Base-by-base conservation (phyloP, 2,888 invertebrate genomes). In the Dasypolia templi region DNA sequence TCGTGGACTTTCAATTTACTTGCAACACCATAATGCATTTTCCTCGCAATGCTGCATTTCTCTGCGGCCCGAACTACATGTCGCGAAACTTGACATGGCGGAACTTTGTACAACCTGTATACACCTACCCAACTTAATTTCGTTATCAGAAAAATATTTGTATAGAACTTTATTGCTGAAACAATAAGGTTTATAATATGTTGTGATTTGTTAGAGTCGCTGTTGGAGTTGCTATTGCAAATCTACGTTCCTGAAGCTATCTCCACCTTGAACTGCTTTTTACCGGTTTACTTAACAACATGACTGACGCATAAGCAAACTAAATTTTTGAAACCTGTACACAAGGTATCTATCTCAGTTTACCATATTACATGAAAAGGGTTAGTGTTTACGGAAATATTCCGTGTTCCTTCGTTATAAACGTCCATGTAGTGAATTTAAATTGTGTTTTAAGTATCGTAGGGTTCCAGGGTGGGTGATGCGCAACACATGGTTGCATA, bases 171-270 rank as follows among this genome's bases (percentile, higher is more conserved):
- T n/a, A n/a, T n/a, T n/a, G n/a, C n/a, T n/a, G n/a, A n/a, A n/a
- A n/a, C n/a, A n/a, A n/a, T n/a, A n/a, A n/a, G n/a, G n/a, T n/a
- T n/a, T n/a, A n/a, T n/a, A n/a, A n/a, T n/a, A n/a, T n/a, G n/a
- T n/a, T 46, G 55, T 17, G 22, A 49, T 6, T 42, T 68, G 59
- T 14, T 2, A 11, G 19, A 22, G 74, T 82, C 77, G 1, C n/a
- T 63, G 55, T 62, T 70, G 35, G 26, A 53, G 62, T 68, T 44
- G 17, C 22, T 84, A 75, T 86, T 83, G 80, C 76, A 89, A 89
- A 90, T 89, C 83, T 85, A 86, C 83, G 88, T 90, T 89, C 75
- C 85, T 82, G 73, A 71, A 81, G 89, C 86, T 86, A 89, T 90
- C 89, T 89, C 86, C 73, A 83, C 83, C 77, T 81, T 83, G 76